phyloP scores from a whole-genome alignment of 2,113 vertebrate genomes.

The Egretta garzetta region DNA sequence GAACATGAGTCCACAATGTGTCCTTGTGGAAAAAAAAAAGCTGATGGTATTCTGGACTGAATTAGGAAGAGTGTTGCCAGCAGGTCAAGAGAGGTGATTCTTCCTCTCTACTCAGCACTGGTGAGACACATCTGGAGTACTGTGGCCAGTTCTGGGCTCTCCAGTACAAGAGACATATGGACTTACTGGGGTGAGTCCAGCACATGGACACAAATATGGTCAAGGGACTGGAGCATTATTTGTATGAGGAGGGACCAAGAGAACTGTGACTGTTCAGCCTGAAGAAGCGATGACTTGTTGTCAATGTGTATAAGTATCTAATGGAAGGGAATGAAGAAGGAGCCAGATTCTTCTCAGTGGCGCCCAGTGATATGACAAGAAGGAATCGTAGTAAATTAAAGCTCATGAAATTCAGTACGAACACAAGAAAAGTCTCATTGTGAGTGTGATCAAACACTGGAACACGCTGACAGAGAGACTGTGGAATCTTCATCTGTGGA shows the following conservation, averaged over 20 bases:
- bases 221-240: background rate
- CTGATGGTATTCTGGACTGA: background rate
- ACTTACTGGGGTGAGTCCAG: background rate
- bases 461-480: background rate
- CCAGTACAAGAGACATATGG: background rate
- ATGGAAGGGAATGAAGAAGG: background rate
- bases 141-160: background rate
- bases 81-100: background rate
- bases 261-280: background rate
- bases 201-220: background rate
- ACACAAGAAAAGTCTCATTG: background rate
- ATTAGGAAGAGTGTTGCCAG: background rate
- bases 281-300: background rate
- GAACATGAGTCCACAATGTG: background rate
- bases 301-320: no score
- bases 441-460: background rate
- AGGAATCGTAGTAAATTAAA: rapidly evolving
- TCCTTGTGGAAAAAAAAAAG: background rate
- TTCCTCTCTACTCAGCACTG: background rate
- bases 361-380: background rate
- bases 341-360: background rate
- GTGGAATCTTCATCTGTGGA: background rate
- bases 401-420: background rate
- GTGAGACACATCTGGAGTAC: background rate
- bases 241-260: background rate